These are phyloP conservation scores for Xyrauchen texanus DNA, from an alignment of 2,113 vertebrate genomes.

Conservation along the genomic window DNA sequence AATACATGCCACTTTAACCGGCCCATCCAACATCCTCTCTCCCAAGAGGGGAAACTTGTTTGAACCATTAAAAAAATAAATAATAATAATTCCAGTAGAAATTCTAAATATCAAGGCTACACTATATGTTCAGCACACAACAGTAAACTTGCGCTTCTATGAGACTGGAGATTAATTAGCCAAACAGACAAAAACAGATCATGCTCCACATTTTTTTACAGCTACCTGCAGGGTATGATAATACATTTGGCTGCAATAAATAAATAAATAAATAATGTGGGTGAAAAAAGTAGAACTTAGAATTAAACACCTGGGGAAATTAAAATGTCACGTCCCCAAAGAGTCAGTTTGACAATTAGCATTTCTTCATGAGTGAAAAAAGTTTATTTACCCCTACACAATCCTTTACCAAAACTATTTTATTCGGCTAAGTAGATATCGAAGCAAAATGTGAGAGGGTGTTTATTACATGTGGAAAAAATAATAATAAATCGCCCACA, in stretches of 20 bases:
- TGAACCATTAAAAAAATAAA: conserved; percentile 1
- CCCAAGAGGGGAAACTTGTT: background rate
- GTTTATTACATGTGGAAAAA: background rate
- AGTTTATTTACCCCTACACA: background rate
- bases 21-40: background rate
- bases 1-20: background rate
- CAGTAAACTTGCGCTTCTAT: background rate
- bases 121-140: background rate
- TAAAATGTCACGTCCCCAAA: conserved; percentile 9
- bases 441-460: conserved; percentile 17
- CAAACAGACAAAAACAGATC: conserved; percentile 11
- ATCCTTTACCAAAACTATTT: background rate
- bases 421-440: conserved; percentile 11
- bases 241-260: conserved; percentile 9
- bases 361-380: background rate
- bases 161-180: conserved; percentile 12
- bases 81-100: background rate
- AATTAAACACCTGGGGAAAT: conserved; percentile 19
- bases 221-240: conserved; percentile 5
- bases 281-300: background rate
- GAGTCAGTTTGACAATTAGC: background rate
- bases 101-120: conserved; percentile 11
- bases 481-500: background rate
- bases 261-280: background rate
- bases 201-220: background rate